Evolutionary conservation across 2,797 vertebrate genomes (phyloP).

Genomic region (Sebastes minor): DNA sequence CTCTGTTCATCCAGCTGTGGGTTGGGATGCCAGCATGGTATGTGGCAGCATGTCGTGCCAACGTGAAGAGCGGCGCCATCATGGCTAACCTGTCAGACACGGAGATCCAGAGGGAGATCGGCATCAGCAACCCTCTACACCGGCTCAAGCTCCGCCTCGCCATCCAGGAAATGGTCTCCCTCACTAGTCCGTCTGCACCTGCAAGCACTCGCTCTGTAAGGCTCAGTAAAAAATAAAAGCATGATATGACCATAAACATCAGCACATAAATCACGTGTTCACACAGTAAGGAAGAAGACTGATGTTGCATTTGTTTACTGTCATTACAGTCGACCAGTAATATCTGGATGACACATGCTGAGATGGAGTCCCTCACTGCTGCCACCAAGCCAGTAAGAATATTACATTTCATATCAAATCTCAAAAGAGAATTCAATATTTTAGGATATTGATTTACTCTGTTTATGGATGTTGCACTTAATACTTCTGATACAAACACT

Average conservation of each 20-base stretch:
- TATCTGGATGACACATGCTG: slow-evolving; percentile 96
- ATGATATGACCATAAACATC: neutral
- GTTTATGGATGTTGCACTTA: neutral
- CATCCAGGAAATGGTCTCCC: slow-evolving; percentile 95
- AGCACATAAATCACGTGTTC: neutral
- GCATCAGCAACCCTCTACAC: slow-evolving; percentile 93
- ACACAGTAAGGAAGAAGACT: neutral
- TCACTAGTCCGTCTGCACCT: slow-evolving; percentile 91
- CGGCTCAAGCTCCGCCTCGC: slow-evolving; percentile 92
- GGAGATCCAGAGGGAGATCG: slow-evolving; percentile 93
- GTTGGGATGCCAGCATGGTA: slow-evolving; percentile 97
- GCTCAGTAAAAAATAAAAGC: neutral
- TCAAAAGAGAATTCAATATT: neutral
- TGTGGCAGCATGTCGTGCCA: slow-evolving; percentile 92
- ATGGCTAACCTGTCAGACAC: slow-evolving; percentile 95
- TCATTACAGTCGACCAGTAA: slow-evolving; percentile 91
- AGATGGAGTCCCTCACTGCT: slow-evolving; percentile 93
- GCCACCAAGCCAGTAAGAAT: slow-evolving; percentile 91
- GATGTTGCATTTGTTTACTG: slow-evolving; percentile 30
- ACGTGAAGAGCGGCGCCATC: slow-evolving; percentile 93
- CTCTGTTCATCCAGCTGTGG: slow-evolving; percentile 85
- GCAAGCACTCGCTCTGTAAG: slow-evolving; percentile 88
- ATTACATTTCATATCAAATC: slow-evolving; percentile 16
- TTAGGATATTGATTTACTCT: neutral
- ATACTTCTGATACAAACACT: neutral